These are phyloP conservation scores for Dendroctonus ponderosae DNA, from an alignment of 1,140 invertebrate species.

Conservation along the genomic window DNA sequence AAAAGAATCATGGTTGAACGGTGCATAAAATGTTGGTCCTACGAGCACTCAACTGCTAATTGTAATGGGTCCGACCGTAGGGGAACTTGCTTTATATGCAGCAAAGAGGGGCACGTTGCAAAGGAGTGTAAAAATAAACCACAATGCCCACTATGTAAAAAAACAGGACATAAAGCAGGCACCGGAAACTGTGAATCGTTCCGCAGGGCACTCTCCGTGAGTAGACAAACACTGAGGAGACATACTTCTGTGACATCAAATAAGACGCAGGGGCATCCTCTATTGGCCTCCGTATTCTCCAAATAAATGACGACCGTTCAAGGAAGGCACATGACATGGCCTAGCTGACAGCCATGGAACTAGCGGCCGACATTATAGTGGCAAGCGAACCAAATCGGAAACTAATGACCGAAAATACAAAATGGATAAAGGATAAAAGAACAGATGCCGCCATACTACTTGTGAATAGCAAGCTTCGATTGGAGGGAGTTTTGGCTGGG, in stretches of 20 bases:
- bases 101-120: conserved; percentile 7
- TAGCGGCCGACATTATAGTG: conserved; percentile 8
- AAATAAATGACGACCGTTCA: conserved; percentile 10
- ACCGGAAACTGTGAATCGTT: conserved; percentile 1
- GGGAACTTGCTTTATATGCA: conserved; percentile 29
- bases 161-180: conserved; percentile 8
- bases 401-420: neutral
- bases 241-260: no score
- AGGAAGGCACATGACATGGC: conserved; percentile 7
- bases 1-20: conserved; percentile 16
- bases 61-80: conserved; percentile 27
- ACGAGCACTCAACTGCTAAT: conserved; percentile 12
- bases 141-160: conserved; percentile 14
- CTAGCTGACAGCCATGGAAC: conserved; percentile 3
- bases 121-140: neutral
- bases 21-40: conserved; percentile 34
- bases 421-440: neutral
- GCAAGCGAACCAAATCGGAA: conserved; percentile 13
- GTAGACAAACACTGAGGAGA: neutral
- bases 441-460: conserved; percentile 11
- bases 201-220: neutral
- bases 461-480: neutral
- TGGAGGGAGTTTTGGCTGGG: neutral
- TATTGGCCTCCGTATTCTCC: no score
- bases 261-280: no score